Evolutionary conservation across 2,888 invertebrate species (phyloP).

Genomic region (Drosophila tanythrix): DNA sequence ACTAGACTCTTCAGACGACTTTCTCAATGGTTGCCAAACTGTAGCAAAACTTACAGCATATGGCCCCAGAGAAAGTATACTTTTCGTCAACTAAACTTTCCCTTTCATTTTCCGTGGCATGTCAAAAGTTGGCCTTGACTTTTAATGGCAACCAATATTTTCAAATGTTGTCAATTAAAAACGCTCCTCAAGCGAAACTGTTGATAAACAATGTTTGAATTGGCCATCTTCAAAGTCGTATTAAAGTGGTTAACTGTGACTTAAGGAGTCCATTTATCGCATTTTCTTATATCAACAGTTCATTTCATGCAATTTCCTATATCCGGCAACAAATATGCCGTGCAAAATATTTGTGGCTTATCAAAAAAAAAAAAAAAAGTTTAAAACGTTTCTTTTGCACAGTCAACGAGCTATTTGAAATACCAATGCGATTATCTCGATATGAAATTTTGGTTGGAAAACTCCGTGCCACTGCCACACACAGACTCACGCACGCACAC

Average conservation of each 20-base stretch:
- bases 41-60: neutral
- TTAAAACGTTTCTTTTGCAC: conserved; percentile 5
- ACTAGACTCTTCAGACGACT: neutral
- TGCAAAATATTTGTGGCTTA: conserved; percentile 8
- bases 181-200: neutral
- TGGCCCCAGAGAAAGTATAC: neutral
- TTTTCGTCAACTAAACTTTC: conserved; percentile 6
- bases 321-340: conserved; percentile 3
- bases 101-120: neutral
- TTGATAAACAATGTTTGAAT: neutral
- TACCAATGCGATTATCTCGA: conserved; percentile 53
- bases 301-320: neutral
- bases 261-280: conserved; percentile 3
- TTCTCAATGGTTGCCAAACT: neutral
- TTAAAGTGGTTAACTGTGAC: neutral
- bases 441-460: conserved; percentile 36
- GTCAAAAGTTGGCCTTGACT: conserved; percentile 29
- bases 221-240: neutral
- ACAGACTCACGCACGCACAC: neutral
- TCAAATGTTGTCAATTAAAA: conserved; percentile 28
- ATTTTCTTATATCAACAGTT: conserved; percentile 2
- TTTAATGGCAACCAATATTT: conserved; percentile 2
- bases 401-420: conserved; percentile 32
- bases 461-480: neutral
- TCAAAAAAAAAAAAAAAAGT: conserved; percentile 5